Evolutionary conservation across 2,113 vertebrate genomes (phyloP).

Genomic region (Chunga burmeisteri): DNA sequence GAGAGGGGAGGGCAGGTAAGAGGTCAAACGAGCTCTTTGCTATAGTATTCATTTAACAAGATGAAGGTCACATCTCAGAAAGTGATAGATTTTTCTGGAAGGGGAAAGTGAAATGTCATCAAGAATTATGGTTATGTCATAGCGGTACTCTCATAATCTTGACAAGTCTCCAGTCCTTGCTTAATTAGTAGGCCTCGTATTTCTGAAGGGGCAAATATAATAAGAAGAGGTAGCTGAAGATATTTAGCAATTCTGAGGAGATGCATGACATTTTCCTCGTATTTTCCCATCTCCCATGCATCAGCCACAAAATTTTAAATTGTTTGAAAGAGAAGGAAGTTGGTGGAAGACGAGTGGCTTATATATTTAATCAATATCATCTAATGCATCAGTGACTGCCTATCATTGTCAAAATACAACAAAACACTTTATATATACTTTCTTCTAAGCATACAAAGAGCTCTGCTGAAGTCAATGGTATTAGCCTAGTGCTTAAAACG

Average conservation of each 20-base stretch:
- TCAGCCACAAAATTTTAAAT: constrained; percentile 31
- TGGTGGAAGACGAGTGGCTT: neutral
- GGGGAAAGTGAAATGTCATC: constrained; percentile 61
- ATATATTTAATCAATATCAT: constrained; percentile 6
- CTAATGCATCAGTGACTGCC: neutral
- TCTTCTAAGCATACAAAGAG: neutral
- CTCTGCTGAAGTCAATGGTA: neutral
- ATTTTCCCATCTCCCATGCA: neutral
- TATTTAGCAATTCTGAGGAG: constrained; percentile 20
- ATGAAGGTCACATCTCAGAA: constrained; percentile 61
- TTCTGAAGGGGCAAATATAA: constrained; percentile 40
- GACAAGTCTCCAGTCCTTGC: constrained; percentile 35
- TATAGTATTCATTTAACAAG: constrained; percentile 57
- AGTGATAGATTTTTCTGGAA: constrained; percentile 63
- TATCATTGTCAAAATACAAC: neutral
- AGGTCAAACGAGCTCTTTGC: constrained; percentile 55
- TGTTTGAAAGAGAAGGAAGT: constrained; percentile 3
- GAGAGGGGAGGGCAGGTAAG: constrained; percentile 44
- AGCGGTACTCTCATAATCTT: constrained; percentile 31
- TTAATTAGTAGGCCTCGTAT: constrained; percentile 49
- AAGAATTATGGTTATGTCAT: constrained; percentile 59
- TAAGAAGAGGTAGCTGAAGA: constrained; percentile 1
- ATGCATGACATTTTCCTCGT: neutral
- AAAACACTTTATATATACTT: neutral
- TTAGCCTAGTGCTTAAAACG: neutral